Base-by-base conservation (phyloP, 2,797 vertebrate genomes). In the Eulemur coronatus region DNA sequence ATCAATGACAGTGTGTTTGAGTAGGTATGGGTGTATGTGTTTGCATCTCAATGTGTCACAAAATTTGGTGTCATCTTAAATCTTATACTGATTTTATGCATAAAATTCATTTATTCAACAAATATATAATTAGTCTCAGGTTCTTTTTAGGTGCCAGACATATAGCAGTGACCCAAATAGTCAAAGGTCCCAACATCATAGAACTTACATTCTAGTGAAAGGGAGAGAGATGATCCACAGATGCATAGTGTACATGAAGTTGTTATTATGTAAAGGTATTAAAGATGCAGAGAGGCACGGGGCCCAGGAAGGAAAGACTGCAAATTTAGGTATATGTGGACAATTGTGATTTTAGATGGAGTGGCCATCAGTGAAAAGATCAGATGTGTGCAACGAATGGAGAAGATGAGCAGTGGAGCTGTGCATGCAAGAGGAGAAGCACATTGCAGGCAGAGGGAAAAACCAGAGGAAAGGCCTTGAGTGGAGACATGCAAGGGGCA, bases 21-120 rank as follows among this genome's bases (percentile, higher is more conserved):
- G 12, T 41, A 4, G 43, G 3, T n/a, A 1, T 17, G 13, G 3
- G 0, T 0, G 24, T 17, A 0, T 30, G 1, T 57, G 9, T 61
- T 5, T 55, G 1, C 28, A 15, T 22, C 14, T 9, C 15, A 7
- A 35, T 30, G 26, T 12, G 2, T 57, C 13, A 84, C 50, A 89
- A 63, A 96, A 67, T 55, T 86, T 89, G n/a, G 3, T 9, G 7
- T 81, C n/a, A n/a, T 78, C 7, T 95, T 72, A 90, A 94, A 88
- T 48, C 26, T 41, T 70, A 76, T 33, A 18, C 14, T 93, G 33
- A 65, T n/a, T 59, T 80, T 26, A 67, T 61, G 7, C 26, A 75
- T 55, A 41, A 87, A 84, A 89, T 43, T 1, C 2, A 43, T 73
- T 75, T 17, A 84, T 50, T 92, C 59, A 80, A 69, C 38, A 50